Base-by-base conservation (phyloP, 2,797 vertebrate species). In the Diceros bicornis region DNA sequence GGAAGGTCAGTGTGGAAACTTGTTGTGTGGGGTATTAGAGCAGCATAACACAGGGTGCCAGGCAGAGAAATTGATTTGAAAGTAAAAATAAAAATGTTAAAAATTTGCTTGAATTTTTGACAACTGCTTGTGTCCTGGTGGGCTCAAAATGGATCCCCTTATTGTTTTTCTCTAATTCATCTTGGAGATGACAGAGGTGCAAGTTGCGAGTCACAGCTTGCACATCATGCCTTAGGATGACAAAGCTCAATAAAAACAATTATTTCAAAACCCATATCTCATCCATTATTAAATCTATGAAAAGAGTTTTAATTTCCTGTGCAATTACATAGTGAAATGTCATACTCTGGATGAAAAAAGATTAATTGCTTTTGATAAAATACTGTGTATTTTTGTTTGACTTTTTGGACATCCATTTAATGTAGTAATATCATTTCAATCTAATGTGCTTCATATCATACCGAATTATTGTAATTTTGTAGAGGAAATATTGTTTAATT, bases 221-320 rank as follows among this genome's bases (percentile, higher is more conserved):
- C 97, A 87, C 86, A 96, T 97, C 88, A 61, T 57, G 96, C 68
- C 91, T 92, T 93, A 97, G 95, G 96, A 98, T 97, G 98, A 97
- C 98, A 99, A 97, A 98, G 92, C 98, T 98, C 98, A 98, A 98
- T 98, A 98, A 98, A 98, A 99, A 98, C 98, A 99, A 99, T 99
- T 98, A 99, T 98, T 98, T 97, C 96, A 93, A 98, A 98, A 96
- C 93, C 95, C 98, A 17, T 98, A 96, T 98, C 98, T 99, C 98
- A 99, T 99, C 98, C 98, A 98, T 99, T 99, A 99, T 99, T 99
- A 99, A 99, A 98, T 97, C 95, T 97, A 97, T 98, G 98, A 98
- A 98, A 98, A 98, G 97, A 98, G 98, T 98, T 99, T 98, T 99
- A 99, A 99, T 99, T 98, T 99, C 99, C 98, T 99, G 98, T 98